Evolutionary conservation across 2,113 vertebrate genomes (phyloP).

Genomic region (Coptodon rendalli): DNA sequence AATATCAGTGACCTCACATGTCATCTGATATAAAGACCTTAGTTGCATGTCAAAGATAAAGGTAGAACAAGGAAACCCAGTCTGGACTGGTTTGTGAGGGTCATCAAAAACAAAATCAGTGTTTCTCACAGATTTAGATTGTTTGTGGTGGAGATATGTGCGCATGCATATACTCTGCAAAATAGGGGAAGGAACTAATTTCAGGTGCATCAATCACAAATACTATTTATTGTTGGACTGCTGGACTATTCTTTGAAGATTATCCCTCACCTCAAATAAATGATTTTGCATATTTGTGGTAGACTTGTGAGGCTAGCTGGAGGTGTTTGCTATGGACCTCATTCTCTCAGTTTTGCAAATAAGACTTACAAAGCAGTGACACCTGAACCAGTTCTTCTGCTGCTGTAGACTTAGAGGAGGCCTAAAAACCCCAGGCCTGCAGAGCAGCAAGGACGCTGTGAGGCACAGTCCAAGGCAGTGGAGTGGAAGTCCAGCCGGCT

Average conservation of each 20-base stretch:
- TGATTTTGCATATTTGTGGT: neutral
- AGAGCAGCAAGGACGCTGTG: neutral
- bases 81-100: neutral
- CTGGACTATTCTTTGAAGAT: neutral
- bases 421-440: neutral
- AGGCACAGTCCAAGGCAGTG: neutral
- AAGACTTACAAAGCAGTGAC: neutral
- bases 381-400: neutral
- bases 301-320: neutral
- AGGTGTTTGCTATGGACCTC: neutral
- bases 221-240: rapidly evolving
- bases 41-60: neutral
- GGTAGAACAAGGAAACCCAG: neutral
- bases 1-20: neutral
- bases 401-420: rapidly evolving
- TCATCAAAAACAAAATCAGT: neutral
- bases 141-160: neutral
- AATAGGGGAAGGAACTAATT: rapidly evolving
- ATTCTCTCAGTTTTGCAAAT: rapidly evolving
- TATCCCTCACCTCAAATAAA: neutral
- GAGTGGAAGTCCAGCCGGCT: neutral
- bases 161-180: neutral
- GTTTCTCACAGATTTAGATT: neutral
- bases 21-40: neutral
- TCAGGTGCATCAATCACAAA: neutral